Evolutionary conservation across 2,888 invertebrate species (phyloP).

Genomic region (Thera obeliscata): DNA sequence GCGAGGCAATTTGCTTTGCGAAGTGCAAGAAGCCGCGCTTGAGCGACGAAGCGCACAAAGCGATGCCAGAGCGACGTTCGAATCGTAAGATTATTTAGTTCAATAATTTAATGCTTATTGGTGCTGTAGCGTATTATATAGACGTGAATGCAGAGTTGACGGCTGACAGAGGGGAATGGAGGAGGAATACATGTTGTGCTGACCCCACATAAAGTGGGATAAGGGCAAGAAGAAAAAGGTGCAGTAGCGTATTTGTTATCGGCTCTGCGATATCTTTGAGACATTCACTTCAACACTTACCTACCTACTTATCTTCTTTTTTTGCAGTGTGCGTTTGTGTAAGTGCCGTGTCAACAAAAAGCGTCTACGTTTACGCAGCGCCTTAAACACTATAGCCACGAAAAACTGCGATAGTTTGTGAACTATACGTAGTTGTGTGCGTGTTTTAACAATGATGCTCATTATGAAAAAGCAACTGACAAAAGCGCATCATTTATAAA

Average conservation of each 20-base stretch:
- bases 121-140: not conserved
- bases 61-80: constrained; percentile 10
- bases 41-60: constrained; percentile 5
- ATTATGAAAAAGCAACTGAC: not conserved
- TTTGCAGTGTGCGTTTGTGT: no score
- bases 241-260: not conserved
- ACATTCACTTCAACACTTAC: not conserved
- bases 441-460: no score
- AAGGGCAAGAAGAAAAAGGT: not conserved
- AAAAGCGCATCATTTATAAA: constrained; percentile 9
- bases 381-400: no score
- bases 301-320: no score
- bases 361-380: no score
- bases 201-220: no score
- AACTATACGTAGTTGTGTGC: no score
- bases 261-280: not conserved
- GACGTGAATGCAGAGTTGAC: no score
- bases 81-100: constrained; percentile 13
- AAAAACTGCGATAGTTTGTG: no score
- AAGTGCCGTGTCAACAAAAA: no score
- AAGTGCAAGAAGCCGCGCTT: constrained; percentile 12
- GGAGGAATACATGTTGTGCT: no score
- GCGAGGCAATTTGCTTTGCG: constrained; percentile 51
- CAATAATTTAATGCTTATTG: constrained; percentile 7
- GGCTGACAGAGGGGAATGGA: no score